Base-by-base conservation (phyloP, 2,797 vertebrate genomes). In the Rhinatrema bivittatum region DNA sequence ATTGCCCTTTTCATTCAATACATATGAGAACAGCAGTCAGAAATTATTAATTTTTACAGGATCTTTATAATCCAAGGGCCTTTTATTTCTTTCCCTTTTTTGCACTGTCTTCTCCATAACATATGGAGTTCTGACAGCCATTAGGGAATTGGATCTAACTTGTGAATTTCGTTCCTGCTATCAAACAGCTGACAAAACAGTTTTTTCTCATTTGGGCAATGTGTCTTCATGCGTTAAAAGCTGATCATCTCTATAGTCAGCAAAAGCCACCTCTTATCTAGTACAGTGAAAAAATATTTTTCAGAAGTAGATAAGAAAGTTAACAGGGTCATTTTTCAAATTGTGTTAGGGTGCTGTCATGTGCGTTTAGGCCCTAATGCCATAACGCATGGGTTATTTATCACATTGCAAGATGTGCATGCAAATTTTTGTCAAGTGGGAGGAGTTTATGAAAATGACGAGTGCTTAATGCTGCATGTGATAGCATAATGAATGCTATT, bases 101-200 rank as follows among this genome's bases (percentile, higher is more conserved):
- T 18, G 13, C 11, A 31, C 2, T 20, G 20, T 11, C 4, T 25
- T 56, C 9, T 40, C 36, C 5, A 19, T 21, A 14, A 38, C 45
- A 36, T 28, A 46, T 3, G 7, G 23, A 14, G 1, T 3, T 41
- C 30, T 19, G 12, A 14, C 19, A 47, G 36, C 30, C 33, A 33
- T 13, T 25, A 10, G 7, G 30, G 4, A 52, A 0, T 6, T 6
- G 7, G 45, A 5, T 15, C 16, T 48, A 25, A 42, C 6, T 45
- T 42, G 17, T 16, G 4, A 5, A 43, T 44, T 39, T 29, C 5
- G 21, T 56, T 50, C 32, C 14, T n/a, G 20, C 6, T 6, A 39
- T 8, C 11, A 52, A 44, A 55, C 3, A 53, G 35, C 41, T 59
- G 41, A 46, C 30, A 39, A 47, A 38, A 39, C 9, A 21, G 34